A percentile compares a stretch with the other conserved stretches of the same genome.
Conservation (phyloP, 2,888 invertebrate genomes). For the Euzophera pinguis region DNA sequence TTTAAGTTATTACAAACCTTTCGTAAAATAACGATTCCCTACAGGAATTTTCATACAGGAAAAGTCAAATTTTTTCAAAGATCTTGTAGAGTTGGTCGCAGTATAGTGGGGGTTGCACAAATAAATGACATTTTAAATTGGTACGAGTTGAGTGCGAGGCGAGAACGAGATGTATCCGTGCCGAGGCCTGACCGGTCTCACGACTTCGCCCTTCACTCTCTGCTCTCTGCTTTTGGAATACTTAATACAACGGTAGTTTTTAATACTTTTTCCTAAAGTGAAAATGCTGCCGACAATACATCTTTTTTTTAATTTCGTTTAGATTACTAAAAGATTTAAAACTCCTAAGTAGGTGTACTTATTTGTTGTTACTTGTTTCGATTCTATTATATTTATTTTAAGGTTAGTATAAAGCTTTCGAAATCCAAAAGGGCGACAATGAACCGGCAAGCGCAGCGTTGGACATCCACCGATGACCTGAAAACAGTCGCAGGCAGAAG, state of each 20-base stretch:
- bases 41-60: not conserved
- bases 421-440: no score
- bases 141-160: constrained; percentile 32
- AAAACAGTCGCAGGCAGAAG: no score
- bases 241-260: not conserved
- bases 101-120: constrained; percentile 30
- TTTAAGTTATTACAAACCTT: no score
- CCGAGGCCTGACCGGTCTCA: not conserved
- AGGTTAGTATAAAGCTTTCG: no score
- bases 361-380: no score
- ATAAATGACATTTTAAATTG: constrained; percentile 61
- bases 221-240: not conserved
- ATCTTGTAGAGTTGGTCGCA: not conserved
- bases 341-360: no score
- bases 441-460: no score
- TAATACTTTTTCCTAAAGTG: not conserved
- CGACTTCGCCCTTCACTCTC: not conserved
- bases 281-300: not conserved
- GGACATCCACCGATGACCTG: no score
- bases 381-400: no score
- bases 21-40: no score
- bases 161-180: constrained; percentile 2
- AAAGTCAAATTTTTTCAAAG: not conserved
- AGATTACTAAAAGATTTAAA: no score
- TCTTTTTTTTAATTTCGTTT: no score